phyloP scores from a whole-genome alignment of 1,140 invertebrate genomes.

The Drosophila willistoni region DNA sequence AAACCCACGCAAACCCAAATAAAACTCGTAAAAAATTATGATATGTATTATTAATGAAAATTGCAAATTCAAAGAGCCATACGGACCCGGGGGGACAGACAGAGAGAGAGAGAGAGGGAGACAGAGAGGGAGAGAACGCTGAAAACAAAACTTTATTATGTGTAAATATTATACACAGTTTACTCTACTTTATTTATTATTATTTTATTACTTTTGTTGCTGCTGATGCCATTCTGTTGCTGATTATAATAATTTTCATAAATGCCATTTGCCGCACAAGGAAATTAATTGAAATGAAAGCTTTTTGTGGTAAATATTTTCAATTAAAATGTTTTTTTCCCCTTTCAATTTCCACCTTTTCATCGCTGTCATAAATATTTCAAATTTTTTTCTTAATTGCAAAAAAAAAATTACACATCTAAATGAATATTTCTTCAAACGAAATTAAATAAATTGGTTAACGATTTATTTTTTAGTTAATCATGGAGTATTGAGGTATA shows the following conservation, averaged over 20 bases:
- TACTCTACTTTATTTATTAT: conserved; percentile 31
- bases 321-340: conserved; percentile 63
- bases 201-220: conserved; percentile 18
- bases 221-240: conserved; percentile 22
- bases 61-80: conserved; percentile 55
- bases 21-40: conserved; percentile 61
- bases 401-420: conserved; percentile 34
- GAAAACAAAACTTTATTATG: conserved; percentile 60
- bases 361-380: neutral
- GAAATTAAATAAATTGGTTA: too few species aligned
- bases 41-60: conserved; percentile 69
- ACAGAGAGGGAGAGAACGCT: conserved; percentile 16
- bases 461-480: too few species aligned
- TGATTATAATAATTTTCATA: conserved; percentile 66
- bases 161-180: conserved; percentile 61
- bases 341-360: conserved; percentile 25
- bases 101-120: conserved; percentile 19
- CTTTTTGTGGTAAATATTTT: conserved; percentile 45
- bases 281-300: conserved; percentile 50
- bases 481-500: too few species aligned
- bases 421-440: conserved; percentile 1
- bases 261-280: conserved; percentile 33
- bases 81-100: neutral
- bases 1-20: conserved; percentile 30
- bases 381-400: conserved; percentile 50